Base-by-base conservation (phyloP, 1,140 invertebrate species). In the Acromyrmex heyeri region DNA sequence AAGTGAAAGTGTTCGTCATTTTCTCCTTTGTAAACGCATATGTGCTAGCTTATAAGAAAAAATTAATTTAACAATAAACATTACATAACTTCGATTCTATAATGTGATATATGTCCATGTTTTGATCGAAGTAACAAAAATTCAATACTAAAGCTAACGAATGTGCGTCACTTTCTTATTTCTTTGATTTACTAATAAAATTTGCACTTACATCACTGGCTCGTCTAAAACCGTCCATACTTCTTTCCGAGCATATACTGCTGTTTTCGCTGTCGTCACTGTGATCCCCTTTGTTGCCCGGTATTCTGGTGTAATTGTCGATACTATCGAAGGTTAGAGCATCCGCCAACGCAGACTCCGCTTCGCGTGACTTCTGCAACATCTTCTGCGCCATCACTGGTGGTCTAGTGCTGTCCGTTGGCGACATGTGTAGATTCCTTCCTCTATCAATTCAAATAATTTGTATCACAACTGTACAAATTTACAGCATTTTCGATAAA, bases 261-360 rank as follows among this genome's bases (percentile, higher is more conserved):
- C 98, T 99, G 3, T 98, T 99, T 94, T 99, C 99, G 65, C 98
- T 99, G 83, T 98, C 98, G 93, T 99, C 98, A 55, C 98, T 98
- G 77, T 98, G 97, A 92, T 98, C 98, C 0, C 97, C 95, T 65
- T 95, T 95, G 8, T 93, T 94, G 57, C 96, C 96, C 0, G 94
- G 92, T 30, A 93, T 93, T 87, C 94, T 92, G 1, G 86, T 88
- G 53, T 94, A 95, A 85, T 88, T 94, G 62, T 95, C 95, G 18
- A 94, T 94, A 70, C 90, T 93, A 38, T 96, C 95, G 38, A 94
- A 95, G 0, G 93, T 97, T 88, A 98, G 94, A 65, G 97, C 97
- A 95, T 98, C 97, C 14, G 97, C 97, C 48, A 98, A 93, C 1
- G 97, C 97, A 75, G 96, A 97, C 95, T 99, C 98, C 0, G 98